Evolutionary conservation across 2,113 vertebrate species (phyloP).

Genomic region (Chiloscyllium plagiosum): DNA sequence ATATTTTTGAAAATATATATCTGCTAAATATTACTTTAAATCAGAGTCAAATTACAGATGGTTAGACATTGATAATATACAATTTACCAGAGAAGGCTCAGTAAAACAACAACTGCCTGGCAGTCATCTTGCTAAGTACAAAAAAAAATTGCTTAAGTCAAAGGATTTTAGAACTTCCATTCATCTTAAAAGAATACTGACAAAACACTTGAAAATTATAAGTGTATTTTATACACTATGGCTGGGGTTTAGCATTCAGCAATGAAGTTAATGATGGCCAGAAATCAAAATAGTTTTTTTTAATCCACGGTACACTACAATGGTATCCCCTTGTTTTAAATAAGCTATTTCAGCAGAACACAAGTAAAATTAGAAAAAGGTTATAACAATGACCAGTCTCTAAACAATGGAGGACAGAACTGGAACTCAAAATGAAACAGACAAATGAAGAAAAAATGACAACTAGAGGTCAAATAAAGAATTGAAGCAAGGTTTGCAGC

Average conservation of each 20-base stretch:
- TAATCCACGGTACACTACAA: neutral
- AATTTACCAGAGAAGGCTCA: neutral
- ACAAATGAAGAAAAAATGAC: neutral
- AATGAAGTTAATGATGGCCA: neutral
- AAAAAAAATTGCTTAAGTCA: neutral
- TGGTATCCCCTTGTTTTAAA: neutral
- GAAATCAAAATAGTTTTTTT: neutral
- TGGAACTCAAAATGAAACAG: neutral
- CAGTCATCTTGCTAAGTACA: neutral
- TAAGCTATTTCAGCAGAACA: neutral
- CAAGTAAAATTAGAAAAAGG: neutral
- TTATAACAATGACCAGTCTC: neutral
- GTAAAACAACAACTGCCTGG: neutral
- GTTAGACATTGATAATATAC: neutral
- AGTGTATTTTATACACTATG: neutral
- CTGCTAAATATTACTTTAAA: neutral
- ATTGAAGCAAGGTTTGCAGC: neutral
- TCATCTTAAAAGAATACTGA: neutral
- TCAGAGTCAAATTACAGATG: neutral
- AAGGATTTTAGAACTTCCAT: neutral
- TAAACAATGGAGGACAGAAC: neutral
- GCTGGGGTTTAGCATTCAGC: neutral
- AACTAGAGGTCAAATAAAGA: neutral
- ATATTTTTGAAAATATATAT: neutral
- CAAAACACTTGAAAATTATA: neutral